Evolutionary conservation across 2,113 vertebrate species (phyloP).

Genomic region (Willisornis vidua): DNA sequence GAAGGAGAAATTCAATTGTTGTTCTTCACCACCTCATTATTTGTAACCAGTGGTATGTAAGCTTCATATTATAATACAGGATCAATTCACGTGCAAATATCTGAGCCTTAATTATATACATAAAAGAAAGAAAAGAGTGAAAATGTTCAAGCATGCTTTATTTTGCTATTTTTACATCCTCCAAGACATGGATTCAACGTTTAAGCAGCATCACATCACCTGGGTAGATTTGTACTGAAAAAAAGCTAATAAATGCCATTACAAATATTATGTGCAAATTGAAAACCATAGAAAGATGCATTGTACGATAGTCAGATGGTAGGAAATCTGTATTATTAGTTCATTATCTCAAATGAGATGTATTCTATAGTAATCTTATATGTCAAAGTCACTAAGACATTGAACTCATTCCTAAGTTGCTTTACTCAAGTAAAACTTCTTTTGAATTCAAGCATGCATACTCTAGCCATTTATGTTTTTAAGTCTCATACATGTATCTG

Average conservation of each 20-base stretch:
- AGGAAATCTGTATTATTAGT: background rate
- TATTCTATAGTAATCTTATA: background rate
- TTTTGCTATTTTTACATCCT: background rate
- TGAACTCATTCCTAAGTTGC: background rate
- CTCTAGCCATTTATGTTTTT: background rate
- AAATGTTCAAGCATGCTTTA: slow-evolving; percentile 51
- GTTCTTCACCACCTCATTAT: slow-evolving; percentile 58
- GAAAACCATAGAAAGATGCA: slow-evolving; percentile 1
- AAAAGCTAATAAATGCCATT: background rate
- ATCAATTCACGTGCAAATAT: slow-evolving; percentile 75
- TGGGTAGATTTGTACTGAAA: slow-evolving; percentile 44
- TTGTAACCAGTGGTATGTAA: slow-evolving; percentile 56
- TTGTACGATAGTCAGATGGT: background rate
- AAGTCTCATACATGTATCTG: background rate
- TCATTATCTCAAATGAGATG: slow-evolving; percentile 25
- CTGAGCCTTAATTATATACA: slow-evolving; percentile 63
- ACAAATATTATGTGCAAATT: slow-evolving; percentile 40
- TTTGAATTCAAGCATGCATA: background rate
- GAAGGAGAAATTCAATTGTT: background rate
- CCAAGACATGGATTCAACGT: slow-evolving; percentile 11
- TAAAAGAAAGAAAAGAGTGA: slow-evolving; percentile 50
- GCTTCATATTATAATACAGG: slow-evolving; percentile 47
- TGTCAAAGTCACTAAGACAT: background rate
- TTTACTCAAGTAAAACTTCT: slow-evolving; percentile 12
- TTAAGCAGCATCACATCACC: slow-evolving; percentile 14